Conservation (phyloP, 1,140 invertebrate genomes). For the Cephus cinctus region DNA sequence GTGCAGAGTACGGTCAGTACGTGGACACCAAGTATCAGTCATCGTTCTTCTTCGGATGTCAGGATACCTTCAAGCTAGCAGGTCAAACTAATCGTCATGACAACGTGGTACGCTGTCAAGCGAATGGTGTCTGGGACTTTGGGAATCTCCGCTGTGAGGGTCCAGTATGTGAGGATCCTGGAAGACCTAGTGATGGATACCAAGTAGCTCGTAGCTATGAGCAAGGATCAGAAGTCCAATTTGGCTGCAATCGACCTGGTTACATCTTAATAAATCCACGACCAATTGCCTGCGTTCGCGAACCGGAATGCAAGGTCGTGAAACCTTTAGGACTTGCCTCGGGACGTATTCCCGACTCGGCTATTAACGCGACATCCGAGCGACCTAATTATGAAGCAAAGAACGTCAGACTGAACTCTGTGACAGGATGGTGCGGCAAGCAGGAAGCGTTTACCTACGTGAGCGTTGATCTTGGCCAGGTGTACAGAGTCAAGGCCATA, state of each 20-base stretch:
- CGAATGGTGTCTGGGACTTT: constrained; percentile 95
- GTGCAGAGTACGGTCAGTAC: constrained; percentile 87
- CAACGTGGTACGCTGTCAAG: constrained; percentile 88
- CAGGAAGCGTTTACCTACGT: constrained; percentile 95
- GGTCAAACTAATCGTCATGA: constrained; percentile 90
- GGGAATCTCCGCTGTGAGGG: constrained; percentile 94
- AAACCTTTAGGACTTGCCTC: constrained; percentile 88
- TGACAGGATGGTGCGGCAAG: constrained; percentile 93
- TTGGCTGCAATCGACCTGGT: constrained; percentile 86
- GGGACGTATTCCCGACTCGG: constrained; percentile 88
- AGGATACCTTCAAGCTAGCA: constrained; percentile 92
- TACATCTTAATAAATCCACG: constrained; percentile 90
- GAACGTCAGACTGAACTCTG: constrained; percentile 88
- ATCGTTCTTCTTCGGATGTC: constrained; percentile 94
- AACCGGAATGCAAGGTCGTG: constrained; percentile 92
- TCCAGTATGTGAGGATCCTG: constrained; percentile 93
- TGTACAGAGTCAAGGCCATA: constrained; percentile 88
- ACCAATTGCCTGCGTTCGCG: constrained; percentile 86
- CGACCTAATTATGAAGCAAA: constrained; percentile 87
- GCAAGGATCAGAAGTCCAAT: constrained; percentile 87
- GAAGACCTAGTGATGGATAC: constrained; percentile 85
- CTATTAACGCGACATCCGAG: constrained; percentile 95
- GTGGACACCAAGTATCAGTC: constrained; percentile 87
- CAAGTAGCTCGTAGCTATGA: constrained; percentile 91
- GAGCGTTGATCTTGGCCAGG: constrained; percentile 88